A percentile compares a stretch with the other conserved stretches of the same genome.
These are phyloP conservation scores for Cyrtorhinus lividipennis DNA, from an alignment of 1,140 invertebrate species.

Conservation along the genomic window DNA sequence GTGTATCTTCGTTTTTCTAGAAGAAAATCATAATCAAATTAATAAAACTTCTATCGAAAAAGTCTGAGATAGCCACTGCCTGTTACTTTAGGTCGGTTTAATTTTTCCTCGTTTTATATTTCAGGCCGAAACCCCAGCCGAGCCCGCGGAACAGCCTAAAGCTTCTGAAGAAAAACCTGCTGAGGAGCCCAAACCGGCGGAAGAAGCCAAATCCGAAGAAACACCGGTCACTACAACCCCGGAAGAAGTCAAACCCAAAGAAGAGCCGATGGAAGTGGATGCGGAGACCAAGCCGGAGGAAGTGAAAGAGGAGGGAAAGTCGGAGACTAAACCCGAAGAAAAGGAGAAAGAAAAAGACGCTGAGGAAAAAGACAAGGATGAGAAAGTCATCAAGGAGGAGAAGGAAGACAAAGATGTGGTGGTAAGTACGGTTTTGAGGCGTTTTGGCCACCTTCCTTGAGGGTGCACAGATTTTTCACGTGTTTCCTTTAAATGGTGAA, in stretches of 20 bases:
- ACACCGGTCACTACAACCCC: constrained; percentile 15
- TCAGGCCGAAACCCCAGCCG: neutral
- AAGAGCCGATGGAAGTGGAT: constrained; percentile 27
- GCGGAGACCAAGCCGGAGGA: constrained; percentile 25
- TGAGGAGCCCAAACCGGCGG: constrained; percentile 17
- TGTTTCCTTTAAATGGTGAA: no score
- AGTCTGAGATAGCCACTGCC: no score
- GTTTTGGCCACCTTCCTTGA: no score
- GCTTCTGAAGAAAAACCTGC: constrained; percentile 28
- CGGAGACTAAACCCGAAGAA: constrained; percentile 17
- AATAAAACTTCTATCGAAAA: no score
- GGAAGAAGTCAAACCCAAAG: constrained; percentile 26
- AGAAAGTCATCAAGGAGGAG: constrained; percentile 29
- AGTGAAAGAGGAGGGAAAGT: constrained; percentile 22
- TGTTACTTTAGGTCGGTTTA: no score
- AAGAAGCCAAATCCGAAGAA: constrained; percentile 21
- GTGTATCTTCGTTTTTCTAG: constrained; percentile 13
- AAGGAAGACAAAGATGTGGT: constrained; percentile 31
- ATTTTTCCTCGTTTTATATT: constrained; percentile 1
- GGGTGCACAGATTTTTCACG: no score
- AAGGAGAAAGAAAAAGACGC: constrained; percentile 26
- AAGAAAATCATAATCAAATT: no score
- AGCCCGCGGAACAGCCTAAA: neutral
- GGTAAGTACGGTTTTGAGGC: neutral
- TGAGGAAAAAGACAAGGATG: constrained; percentile 32